Conservation (phyloP, 2,797 vertebrate genomes). For the Bufotes viridis region DNA sequence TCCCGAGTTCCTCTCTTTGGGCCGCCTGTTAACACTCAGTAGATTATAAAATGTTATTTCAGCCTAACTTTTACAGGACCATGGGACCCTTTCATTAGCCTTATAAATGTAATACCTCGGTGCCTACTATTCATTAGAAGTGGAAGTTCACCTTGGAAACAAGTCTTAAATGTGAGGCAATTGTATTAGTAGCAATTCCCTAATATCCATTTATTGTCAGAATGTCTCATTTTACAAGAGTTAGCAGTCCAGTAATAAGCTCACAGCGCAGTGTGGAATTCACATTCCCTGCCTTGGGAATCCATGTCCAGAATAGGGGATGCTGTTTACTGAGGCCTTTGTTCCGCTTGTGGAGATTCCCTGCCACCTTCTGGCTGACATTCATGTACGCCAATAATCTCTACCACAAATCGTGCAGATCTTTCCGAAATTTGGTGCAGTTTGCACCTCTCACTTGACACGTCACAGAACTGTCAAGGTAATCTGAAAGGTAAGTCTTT, state of each 20-base stretch:
- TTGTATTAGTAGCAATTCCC: not conserved
- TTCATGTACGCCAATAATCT: no score
- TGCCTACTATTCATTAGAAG: not conserved
- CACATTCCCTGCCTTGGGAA: not conserved
- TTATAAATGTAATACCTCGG: slow-evolving; percentile 5
- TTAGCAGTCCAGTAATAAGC: not conserved
- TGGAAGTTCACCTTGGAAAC: not conserved
- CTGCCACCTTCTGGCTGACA: not conserved
- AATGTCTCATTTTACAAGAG: not conserved
- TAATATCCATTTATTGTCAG: not conserved
- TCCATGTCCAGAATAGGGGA: not conserved
- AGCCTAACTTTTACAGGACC: not conserved
- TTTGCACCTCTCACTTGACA: no score
- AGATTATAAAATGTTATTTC: slow-evolving; percentile 1
- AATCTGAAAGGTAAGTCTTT: no score
- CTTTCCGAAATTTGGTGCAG: no score
- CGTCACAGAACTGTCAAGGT: no score
- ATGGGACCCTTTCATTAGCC: not conserved
- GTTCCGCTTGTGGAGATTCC: not conserved
- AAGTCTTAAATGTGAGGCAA: not conserved
- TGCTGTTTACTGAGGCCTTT: not conserved
- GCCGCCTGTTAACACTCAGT: not conserved
- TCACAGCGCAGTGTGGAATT: not conserved
- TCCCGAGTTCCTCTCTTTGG: not conserved
- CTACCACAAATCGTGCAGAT: no score